A percentile compares a stretch with the other conserved stretches of the same genome.
These are phyloP conservation scores for Halcyon chelicuti DNA, from an alignment of 2,797 vertebrate species.

Conservation along the genomic window DNA sequence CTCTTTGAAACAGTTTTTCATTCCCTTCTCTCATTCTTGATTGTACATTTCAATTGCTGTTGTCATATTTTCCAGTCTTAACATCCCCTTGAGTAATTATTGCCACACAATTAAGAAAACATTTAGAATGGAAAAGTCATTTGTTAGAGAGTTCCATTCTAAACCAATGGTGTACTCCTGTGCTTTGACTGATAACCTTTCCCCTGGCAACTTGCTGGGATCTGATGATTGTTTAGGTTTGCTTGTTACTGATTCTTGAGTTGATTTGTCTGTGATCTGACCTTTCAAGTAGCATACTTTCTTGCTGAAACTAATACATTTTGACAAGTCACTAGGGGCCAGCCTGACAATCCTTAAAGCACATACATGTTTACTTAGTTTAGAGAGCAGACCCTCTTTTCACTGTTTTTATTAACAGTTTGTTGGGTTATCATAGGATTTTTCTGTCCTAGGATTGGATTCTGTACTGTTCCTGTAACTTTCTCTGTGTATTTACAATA, in stretches of 20 bases:
- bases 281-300: conserved; percentile 32
- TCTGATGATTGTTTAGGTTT: conserved; percentile 47
- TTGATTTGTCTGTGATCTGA: conserved; percentile 37
- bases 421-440: background rate
- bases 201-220: background rate
- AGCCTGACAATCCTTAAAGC: background rate
- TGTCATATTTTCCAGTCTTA: conserved; percentile 63
- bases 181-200: conserved; percentile 60
- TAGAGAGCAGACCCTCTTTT: background rate
- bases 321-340: background rate
- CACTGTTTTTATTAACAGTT: background rate
- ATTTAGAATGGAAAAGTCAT: conserved; percentile 65
- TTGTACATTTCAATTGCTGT: background rate
- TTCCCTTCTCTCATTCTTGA: conserved; percentile 18
- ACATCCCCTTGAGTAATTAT: conserved; percentile 27
- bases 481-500: background rate
- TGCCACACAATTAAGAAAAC: conserved; percentile 49
- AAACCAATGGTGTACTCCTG: background rate
- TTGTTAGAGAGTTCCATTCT: conserved; percentile 45
- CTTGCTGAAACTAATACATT: conserved; percentile 3
- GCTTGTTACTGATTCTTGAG: background rate
- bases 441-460: background rate
- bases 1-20: background rate
- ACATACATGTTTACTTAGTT: background rate
- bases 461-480: background rate